Evolutionary conservation across 64 coral and sea anemone genomes (phyloP).

Genomic region (Pachyseris speciosa): DNA sequence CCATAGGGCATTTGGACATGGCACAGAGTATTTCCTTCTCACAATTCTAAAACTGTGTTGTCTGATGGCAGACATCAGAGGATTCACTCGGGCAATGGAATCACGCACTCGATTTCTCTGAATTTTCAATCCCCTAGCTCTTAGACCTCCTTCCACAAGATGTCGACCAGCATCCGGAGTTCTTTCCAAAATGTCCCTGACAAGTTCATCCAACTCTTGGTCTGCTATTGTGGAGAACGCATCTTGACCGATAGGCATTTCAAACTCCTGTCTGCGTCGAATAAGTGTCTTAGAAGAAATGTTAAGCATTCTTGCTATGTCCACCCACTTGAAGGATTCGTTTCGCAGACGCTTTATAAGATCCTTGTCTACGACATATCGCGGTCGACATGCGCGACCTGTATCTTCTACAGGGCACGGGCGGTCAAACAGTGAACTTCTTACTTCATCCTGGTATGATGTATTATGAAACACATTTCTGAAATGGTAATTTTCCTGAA

Average conservation of each 20-base stretch:
- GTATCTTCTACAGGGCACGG: too few species aligned
- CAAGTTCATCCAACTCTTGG: background rate
- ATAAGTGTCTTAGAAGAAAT: background rate
- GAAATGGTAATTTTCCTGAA: too few species aligned
- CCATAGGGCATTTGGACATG: slow-evolving; percentile 57
- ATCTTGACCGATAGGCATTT: background rate
- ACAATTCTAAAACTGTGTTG: slow-evolving; percentile 56
- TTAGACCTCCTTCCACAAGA: slow-evolving; percentile 63
- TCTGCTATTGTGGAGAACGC: background rate
- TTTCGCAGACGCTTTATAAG: background rate
- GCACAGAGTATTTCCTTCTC: slow-evolving; percentile 48
- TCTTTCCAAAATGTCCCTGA: too few species aligned
- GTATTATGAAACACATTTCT: too few species aligned
- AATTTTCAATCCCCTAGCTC: slow-evolving; percentile 54
- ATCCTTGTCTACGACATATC: background rate
- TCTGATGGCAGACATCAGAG: slow-evolving; percentile 61
- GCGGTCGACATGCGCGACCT: background rate
- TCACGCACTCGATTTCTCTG: slow-evolving; percentile 48
- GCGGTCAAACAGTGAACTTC: too few species aligned
- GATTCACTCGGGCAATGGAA: slow-evolving; percentile 67
- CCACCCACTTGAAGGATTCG: background rate
- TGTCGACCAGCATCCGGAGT: too few species aligned
- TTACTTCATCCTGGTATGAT: too few species aligned
- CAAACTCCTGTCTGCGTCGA: background rate
- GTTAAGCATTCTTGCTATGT: background rate